Evolutionary conservation across 2,113 vertebrate genomes (phyloP).

Genomic region (Microcebus jonahi): DNA sequence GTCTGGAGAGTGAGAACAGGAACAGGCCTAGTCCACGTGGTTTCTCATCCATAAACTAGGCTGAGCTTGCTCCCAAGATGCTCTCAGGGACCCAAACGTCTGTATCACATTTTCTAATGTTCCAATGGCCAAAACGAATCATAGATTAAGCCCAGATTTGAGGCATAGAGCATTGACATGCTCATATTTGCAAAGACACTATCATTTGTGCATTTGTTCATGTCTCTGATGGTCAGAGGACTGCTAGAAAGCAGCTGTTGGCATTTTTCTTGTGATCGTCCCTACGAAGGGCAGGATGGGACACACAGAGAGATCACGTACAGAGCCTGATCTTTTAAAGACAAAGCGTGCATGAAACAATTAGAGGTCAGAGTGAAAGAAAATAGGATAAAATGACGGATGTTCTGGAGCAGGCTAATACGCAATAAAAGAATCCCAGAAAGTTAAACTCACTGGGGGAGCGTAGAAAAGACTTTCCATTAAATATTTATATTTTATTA

Average conservation of each 20-base stretch:
- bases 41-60: background rate
- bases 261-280: background rate
- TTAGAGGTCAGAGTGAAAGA: background rate
- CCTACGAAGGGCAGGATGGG: too few relatives aligned
- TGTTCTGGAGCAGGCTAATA: background rate
- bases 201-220: background rate
- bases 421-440: background rate
- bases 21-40: accelerated
- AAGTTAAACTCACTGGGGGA: background rate
- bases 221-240: too few relatives aligned
- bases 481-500: background rate
- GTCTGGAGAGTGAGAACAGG: background rate
- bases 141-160: background rate
- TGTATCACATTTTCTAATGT: background rate
- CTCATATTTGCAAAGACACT: too few relatives aligned
- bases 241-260: background rate
- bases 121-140: background rate
- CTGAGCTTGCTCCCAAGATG: background rate
- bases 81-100: background rate
- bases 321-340: background rate
- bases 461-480: background rate
- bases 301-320: background rate
- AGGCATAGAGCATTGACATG: background rate
- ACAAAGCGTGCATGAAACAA: background rate
- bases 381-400: background rate